A percentile compares a stretch with the other conserved stretches of the same genome.
Conservation (phyloP, 2,113 vertebrate genomes). For the Hippolais icterina region DNA sequence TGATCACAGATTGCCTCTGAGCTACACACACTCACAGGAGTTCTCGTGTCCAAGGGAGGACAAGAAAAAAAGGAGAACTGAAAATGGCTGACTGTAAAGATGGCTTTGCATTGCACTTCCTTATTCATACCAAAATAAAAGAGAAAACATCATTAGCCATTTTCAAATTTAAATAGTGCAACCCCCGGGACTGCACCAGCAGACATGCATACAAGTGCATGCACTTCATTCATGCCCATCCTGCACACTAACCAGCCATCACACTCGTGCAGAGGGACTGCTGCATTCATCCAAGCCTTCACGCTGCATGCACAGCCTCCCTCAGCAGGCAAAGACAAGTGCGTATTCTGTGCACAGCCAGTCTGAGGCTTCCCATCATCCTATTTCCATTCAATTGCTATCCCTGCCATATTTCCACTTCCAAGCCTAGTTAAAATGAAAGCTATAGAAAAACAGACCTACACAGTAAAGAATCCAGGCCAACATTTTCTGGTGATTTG, state of each 20-base stretch:
- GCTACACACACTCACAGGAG: not conserved
- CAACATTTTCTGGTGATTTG: not conserved
- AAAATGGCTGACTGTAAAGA: slow-evolving; percentile 71
- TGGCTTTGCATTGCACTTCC: slow-evolving; percentile 47
- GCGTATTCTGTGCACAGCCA: not conserved
- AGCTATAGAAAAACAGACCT: not conserved
- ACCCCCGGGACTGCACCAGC: not conserved
- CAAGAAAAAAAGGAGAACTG: slow-evolving; percentile 52
- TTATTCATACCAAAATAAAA: slow-evolving; percentile 48
- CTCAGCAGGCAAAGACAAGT: not conserved
- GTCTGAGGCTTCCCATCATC: not conserved
- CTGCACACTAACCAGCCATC: rapidly evolving
- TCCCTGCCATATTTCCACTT: not conserved
- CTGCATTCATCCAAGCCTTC: no score
- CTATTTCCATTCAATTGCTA: rapidly evolving
- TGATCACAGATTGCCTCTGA: not conserved
- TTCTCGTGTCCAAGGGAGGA: not conserved
- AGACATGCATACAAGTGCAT: not conserved
- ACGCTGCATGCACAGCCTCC: not conserved
- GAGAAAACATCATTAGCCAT: slow-evolving; percentile 4
- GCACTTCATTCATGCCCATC: not conserved
- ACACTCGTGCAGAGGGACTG: not conserved
- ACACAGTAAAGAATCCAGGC: not conserved
- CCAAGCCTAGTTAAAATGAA: not conserved
- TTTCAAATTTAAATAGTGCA: not conserved